Evolutionary conservation across 2,888 invertebrate species (phyloP).

Genomic region (Leptopilina drosophilae): DNA sequence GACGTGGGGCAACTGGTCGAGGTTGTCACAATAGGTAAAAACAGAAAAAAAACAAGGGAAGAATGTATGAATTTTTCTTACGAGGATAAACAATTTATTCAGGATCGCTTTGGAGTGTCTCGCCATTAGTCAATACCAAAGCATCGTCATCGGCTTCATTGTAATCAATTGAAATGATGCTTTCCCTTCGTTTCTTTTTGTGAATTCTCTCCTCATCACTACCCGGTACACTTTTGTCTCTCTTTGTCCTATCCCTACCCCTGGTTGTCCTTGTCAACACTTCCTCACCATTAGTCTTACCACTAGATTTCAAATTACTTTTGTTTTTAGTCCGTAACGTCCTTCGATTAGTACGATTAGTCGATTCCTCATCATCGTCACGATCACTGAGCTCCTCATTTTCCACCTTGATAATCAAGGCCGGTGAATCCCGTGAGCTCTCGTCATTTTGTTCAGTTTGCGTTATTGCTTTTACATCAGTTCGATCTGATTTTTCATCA

Average conservation of each 20-base stretch:
- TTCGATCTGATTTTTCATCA: conserved; percentile 65
- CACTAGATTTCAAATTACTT: conserved; percentile 69
- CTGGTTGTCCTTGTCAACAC: conserved; percentile 70
- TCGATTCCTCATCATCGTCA: conserved; percentile 67
- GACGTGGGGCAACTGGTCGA: too few species aligned
- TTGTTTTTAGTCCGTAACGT: conserved; percentile 68
- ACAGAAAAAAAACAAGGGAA: neutral
- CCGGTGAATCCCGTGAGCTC: conserved; percentile 76
- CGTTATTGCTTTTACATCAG: conserved; percentile 57
- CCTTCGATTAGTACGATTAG: conserved; percentile 61
- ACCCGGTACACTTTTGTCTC: conserved; percentile 78
- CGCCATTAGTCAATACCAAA: conserved; percentile 85
- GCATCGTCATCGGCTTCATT: conserved; percentile 85
- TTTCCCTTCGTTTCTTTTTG: conserved; percentile 85
- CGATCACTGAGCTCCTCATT: conserved; percentile 75
- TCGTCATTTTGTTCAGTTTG: conserved; percentile 73
- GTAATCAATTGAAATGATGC: conserved; percentile 85
- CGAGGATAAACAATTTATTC: conserved; percentile 60
- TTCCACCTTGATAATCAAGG: conserved; percentile 76
- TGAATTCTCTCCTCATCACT: conserved; percentile 79
- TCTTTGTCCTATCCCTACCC: conserved; percentile 75
- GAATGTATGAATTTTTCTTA: neutral
- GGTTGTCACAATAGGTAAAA: conserved; percentile 16
- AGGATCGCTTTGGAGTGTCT: conserved; percentile 76
- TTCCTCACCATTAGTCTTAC: conserved; percentile 73